These are phyloP conservation scores for Galaxea fascicularis DNA, from an alignment of 92 coral and sea anemone species.

Conservation along the genomic window DNA sequence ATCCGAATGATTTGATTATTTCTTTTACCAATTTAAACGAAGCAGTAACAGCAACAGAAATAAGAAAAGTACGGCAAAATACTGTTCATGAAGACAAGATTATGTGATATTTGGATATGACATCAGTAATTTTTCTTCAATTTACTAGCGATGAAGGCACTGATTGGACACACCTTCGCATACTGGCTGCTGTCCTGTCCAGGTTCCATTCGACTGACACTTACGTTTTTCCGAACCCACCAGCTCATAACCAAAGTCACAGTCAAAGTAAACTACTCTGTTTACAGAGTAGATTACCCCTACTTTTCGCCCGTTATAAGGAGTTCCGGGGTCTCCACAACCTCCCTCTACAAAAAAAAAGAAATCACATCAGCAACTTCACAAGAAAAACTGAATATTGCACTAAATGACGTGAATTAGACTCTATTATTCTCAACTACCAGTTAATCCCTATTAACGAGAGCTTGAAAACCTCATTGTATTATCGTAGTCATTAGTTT, in stretches of 20 bases:
- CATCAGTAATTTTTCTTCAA: neutral
- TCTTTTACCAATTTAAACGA: too few relatives aligned
- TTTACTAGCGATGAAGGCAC: too few relatives aligned
- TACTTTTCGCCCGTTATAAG: conserved; percentile 65
- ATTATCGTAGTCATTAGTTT: too few relatives aligned
- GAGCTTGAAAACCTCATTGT: too few relatives aligned
- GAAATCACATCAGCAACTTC: neutral
- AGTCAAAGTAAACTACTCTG: conserved; percentile 65
- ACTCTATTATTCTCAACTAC: too few relatives aligned
- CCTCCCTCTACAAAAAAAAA: conserved; percentile 41
- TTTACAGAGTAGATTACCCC: conserved; percentile 63
- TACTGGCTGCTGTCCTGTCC: conserved; percentile 86
- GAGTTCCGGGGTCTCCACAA: conserved; percentile 78
- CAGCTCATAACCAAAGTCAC: conserved; percentile 78
- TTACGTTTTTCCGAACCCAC: conserved; percentile 73
- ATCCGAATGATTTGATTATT: too few relatives aligned
- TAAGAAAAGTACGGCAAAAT: too few relatives aligned
- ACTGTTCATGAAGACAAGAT: too few relatives aligned
- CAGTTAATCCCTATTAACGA: too few relatives aligned
- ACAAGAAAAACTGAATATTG: neutral
- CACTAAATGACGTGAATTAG: too few relatives aligned
- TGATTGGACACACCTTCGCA: conserved; percentile 54
- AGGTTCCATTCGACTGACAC: conserved; percentile 83
- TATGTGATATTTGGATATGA: neutral
- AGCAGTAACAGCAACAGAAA: too few relatives aligned